phyloP scores from a whole-genome alignment of 2,113 vertebrate genomes.

The Piaya cayana region DNA sequence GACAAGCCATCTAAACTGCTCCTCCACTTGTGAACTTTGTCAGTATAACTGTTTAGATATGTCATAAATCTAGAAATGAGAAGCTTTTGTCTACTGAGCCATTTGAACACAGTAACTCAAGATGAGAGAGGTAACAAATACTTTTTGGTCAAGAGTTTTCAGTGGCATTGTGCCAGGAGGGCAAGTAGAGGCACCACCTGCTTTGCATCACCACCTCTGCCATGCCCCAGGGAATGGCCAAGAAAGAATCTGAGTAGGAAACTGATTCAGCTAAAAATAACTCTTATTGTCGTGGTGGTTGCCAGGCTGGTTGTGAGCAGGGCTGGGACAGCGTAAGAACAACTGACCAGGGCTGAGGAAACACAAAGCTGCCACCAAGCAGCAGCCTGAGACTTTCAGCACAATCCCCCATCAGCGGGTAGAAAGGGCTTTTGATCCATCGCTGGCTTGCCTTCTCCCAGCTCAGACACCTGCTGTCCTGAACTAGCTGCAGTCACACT shows the following conservation, averaged over 20 bases:
- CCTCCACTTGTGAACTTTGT: background rate
- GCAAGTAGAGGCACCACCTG: background rate
- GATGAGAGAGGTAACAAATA: background rate
- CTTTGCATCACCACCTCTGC: background rate
- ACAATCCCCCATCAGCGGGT: background rate
- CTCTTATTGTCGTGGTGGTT: background rate
- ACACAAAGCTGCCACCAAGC: background rate
- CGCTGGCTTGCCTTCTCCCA: background rate
- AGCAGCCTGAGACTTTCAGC: background rate
- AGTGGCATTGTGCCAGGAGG: background rate
- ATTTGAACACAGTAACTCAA: background rate
- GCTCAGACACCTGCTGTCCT: background rate
- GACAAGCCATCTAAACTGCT: background rate
- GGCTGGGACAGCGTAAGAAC: background rate
- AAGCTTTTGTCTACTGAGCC: background rate
- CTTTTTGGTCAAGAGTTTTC: background rate
- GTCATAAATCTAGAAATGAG: background rate
- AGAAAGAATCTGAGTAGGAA: background rate
- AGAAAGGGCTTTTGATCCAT: background rate
- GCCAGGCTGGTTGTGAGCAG: background rate
- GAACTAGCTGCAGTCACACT: background rate
- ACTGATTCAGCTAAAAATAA: background rate
- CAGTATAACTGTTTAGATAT: background rate
- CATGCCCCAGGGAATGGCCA: fast-evolving
- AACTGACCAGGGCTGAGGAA: background rate